Evolutionary conservation across 2,113 vertebrate species (phyloP).

Genomic region (Camelus dromedarius): DNA sequence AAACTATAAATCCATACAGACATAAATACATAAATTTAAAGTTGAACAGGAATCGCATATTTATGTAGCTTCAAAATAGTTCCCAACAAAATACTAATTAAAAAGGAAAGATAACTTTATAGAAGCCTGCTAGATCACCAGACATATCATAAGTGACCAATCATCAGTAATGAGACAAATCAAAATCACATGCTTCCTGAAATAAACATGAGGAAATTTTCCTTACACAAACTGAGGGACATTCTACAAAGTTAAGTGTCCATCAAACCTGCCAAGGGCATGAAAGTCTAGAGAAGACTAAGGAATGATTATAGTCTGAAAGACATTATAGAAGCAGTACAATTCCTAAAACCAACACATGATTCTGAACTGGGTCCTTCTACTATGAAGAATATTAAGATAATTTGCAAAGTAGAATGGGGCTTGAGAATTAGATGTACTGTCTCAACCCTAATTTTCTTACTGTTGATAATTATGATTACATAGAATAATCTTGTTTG

Average conservation of each 20-base stretch:
- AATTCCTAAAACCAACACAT: constrained; percentile 16
- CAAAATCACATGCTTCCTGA: background rate
- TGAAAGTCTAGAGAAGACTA: background rate
- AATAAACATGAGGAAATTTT: constrained; percentile 10
- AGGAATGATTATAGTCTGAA: constrained; percentile 23
- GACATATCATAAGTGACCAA: background rate
- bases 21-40: constrained; percentile 38
- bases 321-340: background rate
- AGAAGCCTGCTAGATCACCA: background rate
- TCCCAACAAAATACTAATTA: constrained; percentile 35
- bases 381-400: constrained; percentile 25
- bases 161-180: constrained; percentile 29
- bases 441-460: constrained; percentile 3
- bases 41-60: background rate
- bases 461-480: constrained; percentile 7
- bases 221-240: background rate
- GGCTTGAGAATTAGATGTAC: background rate
- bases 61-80: constrained; percentile 1
- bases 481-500: background rate
- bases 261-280: background rate
- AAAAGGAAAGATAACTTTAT: background rate
- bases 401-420: constrained; percentile 1
- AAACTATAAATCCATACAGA: background rate
- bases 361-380: constrained; percentile 12
- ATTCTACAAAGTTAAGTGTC: constrained; percentile 20